Conservation (phyloP, 2,113 vertebrate species). For the Nibea albiflora region DNA sequence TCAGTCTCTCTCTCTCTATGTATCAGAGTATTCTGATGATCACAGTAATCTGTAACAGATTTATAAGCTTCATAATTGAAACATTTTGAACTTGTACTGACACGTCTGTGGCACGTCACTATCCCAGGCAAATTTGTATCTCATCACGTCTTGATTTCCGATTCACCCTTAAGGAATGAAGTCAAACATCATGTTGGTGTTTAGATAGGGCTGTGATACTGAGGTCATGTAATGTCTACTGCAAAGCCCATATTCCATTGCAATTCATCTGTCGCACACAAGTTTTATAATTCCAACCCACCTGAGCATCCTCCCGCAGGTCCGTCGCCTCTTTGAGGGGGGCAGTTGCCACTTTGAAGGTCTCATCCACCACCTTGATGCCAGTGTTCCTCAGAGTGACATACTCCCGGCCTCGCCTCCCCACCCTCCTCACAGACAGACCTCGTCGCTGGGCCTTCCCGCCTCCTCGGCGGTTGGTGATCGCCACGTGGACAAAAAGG, state of each 20-base stretch:
- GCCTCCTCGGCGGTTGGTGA: conserved; percentile 94
- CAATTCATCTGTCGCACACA: no score
- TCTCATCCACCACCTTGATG: conserved; percentile 92
- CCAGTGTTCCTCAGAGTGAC: conserved; percentile 91
- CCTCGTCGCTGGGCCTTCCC: conserved; percentile 95
- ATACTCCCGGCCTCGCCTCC: conserved; percentile 91
- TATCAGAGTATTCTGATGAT: no score
- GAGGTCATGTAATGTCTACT: no score
- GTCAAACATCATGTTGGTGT: no score
- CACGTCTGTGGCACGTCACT: neutral
- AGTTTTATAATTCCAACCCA: conserved; percentile 53
- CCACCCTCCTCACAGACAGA: conserved; percentile 91
- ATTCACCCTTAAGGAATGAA: no score
- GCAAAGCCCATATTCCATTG: no score
- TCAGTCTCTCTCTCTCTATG: neutral
- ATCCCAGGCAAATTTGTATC: neutral
- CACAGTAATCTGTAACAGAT: no score
- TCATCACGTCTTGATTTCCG: neutral
- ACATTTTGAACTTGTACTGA: neutral
- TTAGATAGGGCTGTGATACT: no score
- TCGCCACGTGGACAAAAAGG: conserved; percentile 94
- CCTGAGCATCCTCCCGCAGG: conserved; percentile 95
- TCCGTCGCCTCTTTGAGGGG: conserved; percentile 93
- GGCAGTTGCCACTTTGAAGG: conserved; percentile 89
- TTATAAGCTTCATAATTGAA: neutral